Evolutionary conservation across 2,888 invertebrate genomes (phyloP).

Genomic region (Hypomecis atomaria): DNA sequence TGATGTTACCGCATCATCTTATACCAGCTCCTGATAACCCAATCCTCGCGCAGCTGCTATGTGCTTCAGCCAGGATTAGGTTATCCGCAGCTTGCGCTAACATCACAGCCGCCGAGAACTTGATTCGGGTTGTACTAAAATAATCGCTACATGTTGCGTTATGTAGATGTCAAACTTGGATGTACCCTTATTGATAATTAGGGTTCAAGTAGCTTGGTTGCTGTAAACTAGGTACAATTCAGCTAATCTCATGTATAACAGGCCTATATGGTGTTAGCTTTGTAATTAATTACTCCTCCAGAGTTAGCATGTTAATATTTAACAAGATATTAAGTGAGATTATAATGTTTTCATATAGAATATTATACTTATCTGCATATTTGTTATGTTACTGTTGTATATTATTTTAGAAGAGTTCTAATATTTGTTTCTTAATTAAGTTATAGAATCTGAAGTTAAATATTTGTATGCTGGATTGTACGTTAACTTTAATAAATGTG

Average conservation of each 20-base stretch:
- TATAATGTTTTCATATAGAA: slow-evolving; percentile 70
- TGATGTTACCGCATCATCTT: too few species aligned
- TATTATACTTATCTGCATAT: slow-evolving; percentile 64
- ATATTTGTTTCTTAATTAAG: slow-evolving; percentile 76
- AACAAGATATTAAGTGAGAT: slow-evolving; percentile 81
- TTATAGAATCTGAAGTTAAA: slow-evolving; percentile 67
- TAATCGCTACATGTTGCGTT: too few species aligned
- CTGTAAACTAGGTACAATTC: slow-evolving; percentile 19
- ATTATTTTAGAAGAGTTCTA: slow-evolving; percentile 82
- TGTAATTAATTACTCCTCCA: slow-evolving; percentile 62
- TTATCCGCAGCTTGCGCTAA: too few species aligned
- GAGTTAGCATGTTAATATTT: slow-evolving; percentile 69
- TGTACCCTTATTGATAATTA: not conserved
- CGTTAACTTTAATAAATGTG: slow-evolving; percentile 29
- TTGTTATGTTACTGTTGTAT: slow-evolving; percentile 79
- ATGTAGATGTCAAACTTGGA: too few species aligned
- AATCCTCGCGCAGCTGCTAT: too few species aligned
- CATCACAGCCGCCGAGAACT: too few species aligned
- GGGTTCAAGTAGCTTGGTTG: slow-evolving; percentile 3
- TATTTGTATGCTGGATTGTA: slow-evolving; percentile 50
- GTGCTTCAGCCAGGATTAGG: too few species aligned
- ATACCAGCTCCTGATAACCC: too few species aligned
- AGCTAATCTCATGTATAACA: slow-evolving; percentile 49
- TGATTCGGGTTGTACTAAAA: too few species aligned
- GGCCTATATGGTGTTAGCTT: slow-evolving; percentile 62